Evolutionary conservation across 2,797 vertebrate species (phyloP), one percentile per base, ranked within the genome.

Genomic region (Leptodactylus fallax): DNA sequence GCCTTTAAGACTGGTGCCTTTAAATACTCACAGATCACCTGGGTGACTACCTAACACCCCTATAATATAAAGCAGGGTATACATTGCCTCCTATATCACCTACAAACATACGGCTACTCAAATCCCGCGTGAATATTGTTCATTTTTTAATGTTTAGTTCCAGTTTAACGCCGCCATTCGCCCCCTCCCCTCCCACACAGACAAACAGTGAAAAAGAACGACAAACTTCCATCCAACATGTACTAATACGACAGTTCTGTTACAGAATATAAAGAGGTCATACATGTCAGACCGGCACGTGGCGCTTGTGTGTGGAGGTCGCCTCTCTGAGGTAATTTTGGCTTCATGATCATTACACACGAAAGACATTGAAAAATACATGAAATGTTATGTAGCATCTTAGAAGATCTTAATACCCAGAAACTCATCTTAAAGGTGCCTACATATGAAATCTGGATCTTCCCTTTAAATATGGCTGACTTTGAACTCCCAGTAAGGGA

Each of bases 221-320:
- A 65, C 90, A 91, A 89, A 85, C 88, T 81, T 79, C 19, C 90
- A 85, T 89, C 81, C 83, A 92, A 86, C 90, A 87, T 6, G 25
- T 74, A 90, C 49, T 87, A 87, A 91, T 17, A 79, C 84, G 90
- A 91, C 45, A 78, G 82, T 90, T 92, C 91, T 90, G 88, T 86
- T 92, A 92, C 93, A 93, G 92, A 92, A 93, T 90, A 90, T 90
- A 91, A 81, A 65, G 36, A 67, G 61, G 51, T 55, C 14, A 74
- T 58, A 77, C 72, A 63, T 77, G 56, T 63, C 27, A 63, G 72
- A 27, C 79, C 0, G 6, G 83, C 80, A 17, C 79, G 76, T 87
- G 51, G 27, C 21, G 81, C 47, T 84, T 65, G 76, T 36, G 67
- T 4, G 36, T 10, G 12, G 25, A 45, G 53, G 19, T 55, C 58